Evolutionary conservation across 2,888 invertebrate species (phyloP).

Genomic region (Osedax fenrisi): DNA sequence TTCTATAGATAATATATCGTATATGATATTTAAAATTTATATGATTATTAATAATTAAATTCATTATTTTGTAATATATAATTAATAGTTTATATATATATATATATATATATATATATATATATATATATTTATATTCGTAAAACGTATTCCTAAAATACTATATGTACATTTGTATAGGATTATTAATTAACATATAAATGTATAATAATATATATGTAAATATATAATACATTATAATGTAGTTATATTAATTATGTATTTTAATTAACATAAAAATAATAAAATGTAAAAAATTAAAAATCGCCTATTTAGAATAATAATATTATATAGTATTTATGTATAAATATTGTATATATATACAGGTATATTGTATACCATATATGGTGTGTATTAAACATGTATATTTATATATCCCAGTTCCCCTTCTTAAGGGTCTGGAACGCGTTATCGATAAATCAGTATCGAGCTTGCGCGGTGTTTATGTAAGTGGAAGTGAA

Average conservation of each 20-base stretch:
- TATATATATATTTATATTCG: conserved; percentile 19
- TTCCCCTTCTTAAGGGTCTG: too few relatives aligned
- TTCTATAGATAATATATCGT: too few relatives aligned
- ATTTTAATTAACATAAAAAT: neutral
- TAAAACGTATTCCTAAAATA: neutral
- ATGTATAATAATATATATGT: neutral
- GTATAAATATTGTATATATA: neutral
- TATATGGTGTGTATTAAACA: too few relatives aligned
- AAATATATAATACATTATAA: neutral
- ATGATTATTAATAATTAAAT: too few relatives aligned
- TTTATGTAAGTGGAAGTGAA: too few relatives aligned
- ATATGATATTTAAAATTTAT: too few relatives aligned
- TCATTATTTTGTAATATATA: too few relatives aligned
- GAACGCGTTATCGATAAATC: too few relatives aligned
- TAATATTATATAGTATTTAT: neutral
- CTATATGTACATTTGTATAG: neutral
- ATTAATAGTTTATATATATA: neutral
- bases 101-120: conserved; percentile 1
- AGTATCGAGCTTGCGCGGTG: too few relatives aligned
- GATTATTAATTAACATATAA: neutral
- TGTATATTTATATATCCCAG: too few relatives aligned
- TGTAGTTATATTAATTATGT: neutral
- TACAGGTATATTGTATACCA: too few relatives aligned
- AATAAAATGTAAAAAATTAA: neutral
- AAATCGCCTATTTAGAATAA: neutral